Evolutionary conservation across 2,888 invertebrate species (phyloP).

Genomic region (Tyria jacobaeae): DNA sequence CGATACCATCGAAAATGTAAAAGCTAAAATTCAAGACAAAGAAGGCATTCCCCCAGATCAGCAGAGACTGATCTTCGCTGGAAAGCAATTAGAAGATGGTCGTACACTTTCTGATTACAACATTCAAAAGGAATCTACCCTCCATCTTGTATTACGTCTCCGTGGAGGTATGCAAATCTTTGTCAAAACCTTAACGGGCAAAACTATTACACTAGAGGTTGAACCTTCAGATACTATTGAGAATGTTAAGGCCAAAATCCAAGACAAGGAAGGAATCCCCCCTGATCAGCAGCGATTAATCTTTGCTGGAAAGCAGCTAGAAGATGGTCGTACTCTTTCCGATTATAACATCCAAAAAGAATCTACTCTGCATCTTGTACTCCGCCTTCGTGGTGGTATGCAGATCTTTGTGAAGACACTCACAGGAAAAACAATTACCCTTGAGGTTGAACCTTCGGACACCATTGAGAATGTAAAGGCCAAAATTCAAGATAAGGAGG

Average conservation of each 20-base stretch:
- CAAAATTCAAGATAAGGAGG: constrained; percentile 75
- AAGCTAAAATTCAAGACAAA: constrained; percentile 53
- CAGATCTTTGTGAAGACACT: constrained; percentile 67
- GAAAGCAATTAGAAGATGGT: constrained; percentile 55
- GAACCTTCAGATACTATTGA: constrained; percentile 95
- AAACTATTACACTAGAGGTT: constrained; percentile 94
- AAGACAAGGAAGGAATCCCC: constrained; percentile 93
- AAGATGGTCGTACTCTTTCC: constrained; percentile 52
- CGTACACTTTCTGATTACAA: constrained; percentile 54
- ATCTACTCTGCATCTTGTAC: constrained; percentile 53
- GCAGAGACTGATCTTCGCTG: constrained; percentile 54
- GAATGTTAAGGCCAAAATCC: constrained; percentile 95
- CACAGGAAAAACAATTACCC: constrained; percentile 67
- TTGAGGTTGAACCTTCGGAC: constrained; percentile 72
- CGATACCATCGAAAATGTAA: constrained; percentile 56
- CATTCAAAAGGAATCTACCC: constrained; percentile 54
- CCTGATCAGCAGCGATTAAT: constrained; percentile 88
- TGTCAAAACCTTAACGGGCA: constrained; percentile 95
- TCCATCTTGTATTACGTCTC: constrained; percentile 53
- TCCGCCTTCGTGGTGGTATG: constrained; percentile 59
- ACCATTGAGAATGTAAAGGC: constrained; percentile 76
- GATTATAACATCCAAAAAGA: constrained; percentile 58
- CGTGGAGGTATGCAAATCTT: constrained; percentile 92
- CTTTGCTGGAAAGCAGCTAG: constrained; percentile 57
- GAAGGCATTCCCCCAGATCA: constrained; percentile 58